Evolutionary conservation across 2,113 vertebrate species (phyloP).

Genomic region (Ranitomeya imitator): DNA sequence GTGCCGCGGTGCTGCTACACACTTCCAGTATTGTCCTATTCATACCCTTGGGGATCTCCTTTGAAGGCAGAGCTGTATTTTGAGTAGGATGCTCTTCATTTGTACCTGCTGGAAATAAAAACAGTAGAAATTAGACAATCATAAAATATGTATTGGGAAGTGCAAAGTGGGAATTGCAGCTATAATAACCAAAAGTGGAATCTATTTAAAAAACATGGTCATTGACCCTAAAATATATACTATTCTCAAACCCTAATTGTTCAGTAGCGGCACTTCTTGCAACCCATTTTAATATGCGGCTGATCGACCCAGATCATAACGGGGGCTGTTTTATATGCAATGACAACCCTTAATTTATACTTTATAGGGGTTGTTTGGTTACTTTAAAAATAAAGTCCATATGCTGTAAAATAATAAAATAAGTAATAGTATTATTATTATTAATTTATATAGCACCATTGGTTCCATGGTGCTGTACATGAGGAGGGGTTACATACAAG

Average conservation of each 20-base stretch:
- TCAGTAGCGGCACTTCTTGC: not conserved
- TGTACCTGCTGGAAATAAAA: conserved; percentile 75
- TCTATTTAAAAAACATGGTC: too few species aligned
- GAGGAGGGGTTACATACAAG: too few species aligned
- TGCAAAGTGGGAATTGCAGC: conserved; percentile 15
- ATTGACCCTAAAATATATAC: not conserved
- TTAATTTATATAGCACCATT: too few species aligned
- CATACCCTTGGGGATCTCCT: conserved; percentile 71
- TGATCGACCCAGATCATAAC: too few species aligned
- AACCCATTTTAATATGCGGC: not conserved
- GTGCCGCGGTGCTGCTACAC: conserved; percentile 68
- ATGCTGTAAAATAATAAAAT: too few species aligned
- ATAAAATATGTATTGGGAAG: conserved; percentile 66
- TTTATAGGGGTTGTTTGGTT: too few species aligned
- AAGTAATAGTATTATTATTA: too few species aligned
- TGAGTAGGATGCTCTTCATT: conserved; percentile 75
- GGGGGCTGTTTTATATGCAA: too few species aligned
- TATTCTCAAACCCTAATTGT: not conserved
- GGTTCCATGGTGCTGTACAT: too few species aligned
- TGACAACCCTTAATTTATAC: too few species aligned
- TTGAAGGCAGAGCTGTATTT: conserved; percentile 68
- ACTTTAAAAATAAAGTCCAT: too few species aligned
- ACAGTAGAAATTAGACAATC: conserved; percentile 61
- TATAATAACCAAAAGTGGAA: not conserved
- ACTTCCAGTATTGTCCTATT: conserved; percentile 64